Conservation (phyloP, 2,888 invertebrate species). For the Gymnosoma rotundatum region DNA sequence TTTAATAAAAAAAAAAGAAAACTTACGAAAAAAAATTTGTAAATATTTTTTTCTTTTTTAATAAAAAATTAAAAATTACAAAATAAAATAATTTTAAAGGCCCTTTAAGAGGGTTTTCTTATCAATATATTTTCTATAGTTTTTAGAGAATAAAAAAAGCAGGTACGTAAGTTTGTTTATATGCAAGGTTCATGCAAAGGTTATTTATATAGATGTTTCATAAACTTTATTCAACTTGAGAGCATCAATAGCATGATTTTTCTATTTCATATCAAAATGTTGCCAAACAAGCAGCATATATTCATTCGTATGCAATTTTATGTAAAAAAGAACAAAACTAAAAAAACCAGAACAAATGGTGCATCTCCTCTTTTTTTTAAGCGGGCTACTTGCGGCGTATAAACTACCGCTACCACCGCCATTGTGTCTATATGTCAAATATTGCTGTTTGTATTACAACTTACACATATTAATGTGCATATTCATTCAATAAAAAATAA, state of each 20-base stretch:
- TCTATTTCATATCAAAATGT: slow-evolving; percentile 36
- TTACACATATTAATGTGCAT: neutral
- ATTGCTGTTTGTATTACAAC: slow-evolving; percentile 45
- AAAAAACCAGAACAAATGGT: slow-evolving; percentile 56
- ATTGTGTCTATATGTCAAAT: slow-evolving; percentile 49
- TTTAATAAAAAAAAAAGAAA: too few species aligned
- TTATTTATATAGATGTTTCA: slow-evolving; percentile 24
- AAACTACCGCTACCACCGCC: slow-evolving; percentile 22
- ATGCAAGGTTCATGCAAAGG: neutral
- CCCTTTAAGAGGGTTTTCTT: neutral
- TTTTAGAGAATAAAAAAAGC: neutral
- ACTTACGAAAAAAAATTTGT: too few species aligned
- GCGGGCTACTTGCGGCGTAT: slow-evolving; percentile 61
- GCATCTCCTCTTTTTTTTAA: slow-evolving; percentile 44
- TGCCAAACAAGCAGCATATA: neutral
- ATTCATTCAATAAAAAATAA: neutral
- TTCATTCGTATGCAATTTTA: slow-evolving; percentile 25
- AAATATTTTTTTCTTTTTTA: too few species aligned
- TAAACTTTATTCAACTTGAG: slow-evolving; percentile 45
- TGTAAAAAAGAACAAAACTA: slow-evolving; percentile 23
- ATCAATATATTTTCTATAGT: neutral
- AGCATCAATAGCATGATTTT: slow-evolving; percentile 65
- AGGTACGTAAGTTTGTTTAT: slow-evolving; percentile 10
- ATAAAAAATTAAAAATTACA: too few species aligned
- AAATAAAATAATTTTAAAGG: neutral